phyloP scores from a whole-genome alignment of 92 coral and sea anemone genomes.

The Muricea muricata region DNA sequence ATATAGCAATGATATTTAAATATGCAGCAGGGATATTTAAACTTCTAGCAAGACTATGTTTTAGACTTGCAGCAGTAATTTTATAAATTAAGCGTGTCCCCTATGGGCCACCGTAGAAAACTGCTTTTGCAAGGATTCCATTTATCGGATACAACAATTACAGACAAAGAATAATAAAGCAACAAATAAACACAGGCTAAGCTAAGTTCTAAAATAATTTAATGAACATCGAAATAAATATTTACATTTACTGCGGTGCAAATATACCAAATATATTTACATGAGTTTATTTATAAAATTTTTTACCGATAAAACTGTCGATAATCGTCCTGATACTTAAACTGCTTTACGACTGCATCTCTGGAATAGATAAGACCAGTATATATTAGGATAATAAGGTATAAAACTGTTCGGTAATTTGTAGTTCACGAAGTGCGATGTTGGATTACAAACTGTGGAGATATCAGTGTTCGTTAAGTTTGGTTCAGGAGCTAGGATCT shows the following conservation, averaged over 20 bases:
- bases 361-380: background rate
- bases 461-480: background rate
- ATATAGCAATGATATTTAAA: too few relatives aligned
- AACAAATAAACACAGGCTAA: background rate
- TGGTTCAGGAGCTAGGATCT: background rate
- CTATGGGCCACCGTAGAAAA: too few relatives aligned
- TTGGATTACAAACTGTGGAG: background rate
- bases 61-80: too few relatives aligned
- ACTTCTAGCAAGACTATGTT: too few relatives aligned
- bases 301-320: too few relatives aligned
- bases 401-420: background rate
- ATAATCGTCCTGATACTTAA: background rate
- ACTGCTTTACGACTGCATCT: background rate
- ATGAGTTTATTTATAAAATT: background rate
- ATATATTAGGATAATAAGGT: conserved; percentile 1
- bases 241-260: too few relatives aligned
- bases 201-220: conserved; percentile 11
- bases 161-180: background rate
- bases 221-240: background rate
- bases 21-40: too few relatives aligned
- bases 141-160: background rate
- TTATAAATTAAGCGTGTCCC: too few relatives aligned
- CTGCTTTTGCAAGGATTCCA: background rate
- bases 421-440: background rate
- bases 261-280: too few relatives aligned